These are phyloP conservation scores for Perca fluviatilis DNA, from an alignment of 2,113 vertebrate species.

Conservation along the genomic window DNA sequence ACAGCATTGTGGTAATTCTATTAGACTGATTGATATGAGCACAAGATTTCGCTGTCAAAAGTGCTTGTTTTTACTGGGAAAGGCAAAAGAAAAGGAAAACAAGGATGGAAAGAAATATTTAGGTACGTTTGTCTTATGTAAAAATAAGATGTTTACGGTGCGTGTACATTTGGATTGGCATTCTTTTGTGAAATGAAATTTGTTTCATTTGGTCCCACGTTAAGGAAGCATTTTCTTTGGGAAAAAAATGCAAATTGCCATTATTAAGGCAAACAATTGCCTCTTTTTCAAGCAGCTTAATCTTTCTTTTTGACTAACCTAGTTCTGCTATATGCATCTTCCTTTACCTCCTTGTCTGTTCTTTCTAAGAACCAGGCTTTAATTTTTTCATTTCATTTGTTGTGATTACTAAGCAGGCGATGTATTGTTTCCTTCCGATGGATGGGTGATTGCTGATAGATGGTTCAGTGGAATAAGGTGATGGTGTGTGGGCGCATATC, in stretches of 20 bases:
- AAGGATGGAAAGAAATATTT: too few relatives aligned
- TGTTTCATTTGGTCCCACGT: neutral
- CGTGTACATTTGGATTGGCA: too few relatives aligned
- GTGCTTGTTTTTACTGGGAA: too few relatives aligned
- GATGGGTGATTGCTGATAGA: slow-evolving; percentile 39
- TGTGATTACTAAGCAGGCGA: slow-evolving; percentile 28
- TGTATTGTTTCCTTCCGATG: slow-evolving; percentile 23
- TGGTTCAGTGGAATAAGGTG: slow-evolving; percentile 36
- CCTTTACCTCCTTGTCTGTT: neutral
- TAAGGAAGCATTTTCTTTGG: neutral
- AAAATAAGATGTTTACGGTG: too few relatives aligned
- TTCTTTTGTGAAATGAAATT: neutral
- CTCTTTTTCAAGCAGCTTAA: slow-evolving; percentile 3
- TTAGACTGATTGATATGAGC: too few relatives aligned
- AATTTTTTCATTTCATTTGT: neutral
- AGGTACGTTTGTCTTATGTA: too few relatives aligned
- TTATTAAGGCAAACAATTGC: neutral
- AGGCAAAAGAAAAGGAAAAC: too few relatives aligned
- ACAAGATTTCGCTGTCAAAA: too few relatives aligned
- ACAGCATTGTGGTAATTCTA: too few relatives aligned
- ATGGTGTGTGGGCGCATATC: slow-evolving; percentile 39
- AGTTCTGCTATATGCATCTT: neutral
- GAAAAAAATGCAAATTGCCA: neutral
- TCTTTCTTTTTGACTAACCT: neutral
- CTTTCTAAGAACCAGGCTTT: neutral